Evolutionary conservation across 2,113 vertebrate species (phyloP).

Genomic region (Smithornis capensis): DNA sequence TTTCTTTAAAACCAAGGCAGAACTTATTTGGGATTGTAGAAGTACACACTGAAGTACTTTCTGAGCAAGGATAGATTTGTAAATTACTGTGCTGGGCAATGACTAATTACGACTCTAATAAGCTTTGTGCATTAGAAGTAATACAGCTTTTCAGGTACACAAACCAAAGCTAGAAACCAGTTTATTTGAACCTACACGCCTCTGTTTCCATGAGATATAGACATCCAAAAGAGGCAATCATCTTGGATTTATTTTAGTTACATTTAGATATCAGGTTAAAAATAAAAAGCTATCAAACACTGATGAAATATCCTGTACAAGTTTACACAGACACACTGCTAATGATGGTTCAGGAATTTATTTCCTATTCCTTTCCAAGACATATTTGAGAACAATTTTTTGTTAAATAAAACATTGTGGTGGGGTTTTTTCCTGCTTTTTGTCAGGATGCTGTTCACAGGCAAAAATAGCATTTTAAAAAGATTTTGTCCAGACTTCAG

Average conservation of each 20-base stretch:
- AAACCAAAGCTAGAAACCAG: background rate
- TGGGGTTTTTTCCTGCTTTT: background rate
- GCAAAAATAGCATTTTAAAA: constrained; percentile 36
- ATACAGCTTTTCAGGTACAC: background rate
- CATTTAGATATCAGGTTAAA: constrained; percentile 27
- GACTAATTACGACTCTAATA: background rate
- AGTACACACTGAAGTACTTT: background rate
- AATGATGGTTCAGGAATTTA: background rate
- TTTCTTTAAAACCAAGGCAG: background rate
- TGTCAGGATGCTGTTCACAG: background rate
- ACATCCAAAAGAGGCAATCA: background rate
- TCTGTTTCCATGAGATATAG: background rate
- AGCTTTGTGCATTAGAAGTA: background rate
- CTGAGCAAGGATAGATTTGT: background rate
- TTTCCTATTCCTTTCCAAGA: constrained; percentile 2
- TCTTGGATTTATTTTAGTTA: background rate
- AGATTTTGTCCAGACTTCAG: constrained; percentile 12
- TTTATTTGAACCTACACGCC: background rate
- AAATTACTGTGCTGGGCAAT: background rate
- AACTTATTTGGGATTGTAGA: background rate
- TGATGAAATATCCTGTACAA: background rate
- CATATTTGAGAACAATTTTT: background rate
- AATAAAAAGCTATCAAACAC: background rate
- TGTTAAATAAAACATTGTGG: constrained; percentile 30
- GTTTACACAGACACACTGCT: background rate